Evolutionary conservation across 2,797 vertebrate species (phyloP), one percentile per base, ranked within the genome.

Genomic region (Danio kyathit): DNA sequence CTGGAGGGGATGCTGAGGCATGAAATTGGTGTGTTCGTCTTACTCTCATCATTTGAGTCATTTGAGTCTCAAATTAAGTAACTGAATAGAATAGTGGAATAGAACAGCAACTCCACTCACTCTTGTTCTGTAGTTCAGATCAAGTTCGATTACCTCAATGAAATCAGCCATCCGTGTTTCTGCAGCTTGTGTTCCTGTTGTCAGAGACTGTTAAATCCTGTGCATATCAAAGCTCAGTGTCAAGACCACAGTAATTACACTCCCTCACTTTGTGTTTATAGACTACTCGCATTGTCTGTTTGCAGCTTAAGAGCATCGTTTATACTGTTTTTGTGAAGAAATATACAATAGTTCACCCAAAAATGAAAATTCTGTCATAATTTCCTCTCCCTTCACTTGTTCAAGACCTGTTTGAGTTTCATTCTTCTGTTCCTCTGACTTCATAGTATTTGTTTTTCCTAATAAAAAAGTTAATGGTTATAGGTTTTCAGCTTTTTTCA

Each of bases 1-100:
- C 93, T 99, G 88, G 97, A 99, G 82, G 97, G 97, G 41, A 97
- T 98, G 95, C 93, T 98, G 85, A 93, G 95, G 59, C 97, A 99
- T 13, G 97, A 99, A 88, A 97, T 98, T 11, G 96, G 97, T 98
- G 38, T 69, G 16, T 57, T 52, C 40, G 17, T 72, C 19, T 57
- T 2, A 48, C 46, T 63, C 17, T 67, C n/a, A 12, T 49, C n/a
- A n/a, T n/a, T n/a, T n/a, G n/a, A 13, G 16, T 43, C 9, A 11
- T 1, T 6, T 75, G 59, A 52, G 40, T n/a, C 29, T 38, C 44
- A 17, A 48, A 17, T 52, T 41, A 64, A 10, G 43, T 10, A 64
- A 41, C 40, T n/a, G 8, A 43, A 64, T 52, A 40, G 14, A 52
- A 40, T 52, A 16, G n/a, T 65, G 44, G 13, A n/a, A n/a, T n/a